phyloP scores from a whole-genome alignment of 2,888 invertebrate species.

The Embidobia sp. region DNA sequence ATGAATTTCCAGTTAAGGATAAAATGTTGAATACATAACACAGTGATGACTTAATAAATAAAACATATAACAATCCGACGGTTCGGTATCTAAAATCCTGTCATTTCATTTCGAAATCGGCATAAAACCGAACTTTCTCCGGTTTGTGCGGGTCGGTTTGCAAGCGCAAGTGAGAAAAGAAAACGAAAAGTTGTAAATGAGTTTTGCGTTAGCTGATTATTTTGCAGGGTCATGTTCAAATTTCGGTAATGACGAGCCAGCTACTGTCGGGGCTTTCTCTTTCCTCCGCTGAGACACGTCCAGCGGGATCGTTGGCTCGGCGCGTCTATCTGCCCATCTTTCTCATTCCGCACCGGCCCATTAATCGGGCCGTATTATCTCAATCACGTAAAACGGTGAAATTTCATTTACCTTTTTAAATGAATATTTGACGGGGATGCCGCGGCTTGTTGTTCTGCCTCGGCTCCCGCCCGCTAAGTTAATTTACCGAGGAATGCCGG shows the following conservation, averaged over 20 bases:
- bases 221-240: conserved; percentile 72
- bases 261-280: conserved; percentile 72
- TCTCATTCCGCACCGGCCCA: conserved; percentile 70
- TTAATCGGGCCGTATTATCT: conserved; percentile 81
- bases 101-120: no score
- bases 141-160: no score
- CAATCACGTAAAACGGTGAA: conserved; percentile 82
- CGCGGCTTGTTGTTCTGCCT: conserved; percentile 79
- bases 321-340: conserved; percentile 55
- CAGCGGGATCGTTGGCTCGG: conserved; percentile 53
- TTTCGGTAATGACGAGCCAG: conserved; percentile 79
- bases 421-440: conserved; percentile 80
- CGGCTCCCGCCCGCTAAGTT: conserved; percentile 80
- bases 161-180: background rate
- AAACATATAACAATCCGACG: no score
- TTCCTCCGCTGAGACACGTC: conserved; percentile 48
- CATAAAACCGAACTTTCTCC: no score
- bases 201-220: conserved; percentile 55
- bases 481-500: conserved; percentile 81
- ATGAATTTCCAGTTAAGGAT: no score
- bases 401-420: conserved; percentile 82
- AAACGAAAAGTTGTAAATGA: no score
- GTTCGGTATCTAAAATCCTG: no score
- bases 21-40: no score
- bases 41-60: no score